A percentile compares a stretch with the other conserved stretches of the same genome.
Conservation (phyloP, 1,140 invertebrate genomes). For the Mamestra configurata region DNA sequence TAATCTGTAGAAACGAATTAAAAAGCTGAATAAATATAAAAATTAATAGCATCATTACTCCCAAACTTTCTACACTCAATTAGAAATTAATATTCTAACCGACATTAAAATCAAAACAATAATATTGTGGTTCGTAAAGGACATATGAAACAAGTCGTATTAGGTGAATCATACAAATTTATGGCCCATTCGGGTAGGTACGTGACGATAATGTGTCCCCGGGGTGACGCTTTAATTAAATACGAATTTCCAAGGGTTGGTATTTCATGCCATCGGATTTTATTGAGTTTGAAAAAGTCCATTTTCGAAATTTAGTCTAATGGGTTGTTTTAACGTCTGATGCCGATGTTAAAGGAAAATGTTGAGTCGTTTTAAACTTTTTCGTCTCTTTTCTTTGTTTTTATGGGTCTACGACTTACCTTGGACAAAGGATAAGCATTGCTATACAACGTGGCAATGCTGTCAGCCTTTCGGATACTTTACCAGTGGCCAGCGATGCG, state of each 20-base stretch:
- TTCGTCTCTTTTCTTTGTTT: neutral
- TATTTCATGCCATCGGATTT: constrained; percentile 37
- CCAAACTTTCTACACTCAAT: constrained; percentile 8
- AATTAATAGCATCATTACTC: neutral
- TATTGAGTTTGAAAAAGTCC: constrained; percentile 47
- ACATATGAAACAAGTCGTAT: constrained; percentile 35
- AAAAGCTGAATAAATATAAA: neutral
- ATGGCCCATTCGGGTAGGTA: constrained; percentile 28
- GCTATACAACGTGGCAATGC: no score
- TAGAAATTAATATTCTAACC: constrained; percentile 25
- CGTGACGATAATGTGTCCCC: constrained; percentile 45
- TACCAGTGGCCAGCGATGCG: no score
- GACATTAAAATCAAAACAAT: constrained; percentile 45
- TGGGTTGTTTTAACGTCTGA: constrained; percentile 25
- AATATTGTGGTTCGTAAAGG: constrained; percentile 8
- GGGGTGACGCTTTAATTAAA: constrained; percentile 48
- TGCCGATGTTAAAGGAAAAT: neutral
- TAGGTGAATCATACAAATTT: constrained; percentile 52
- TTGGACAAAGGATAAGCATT: no score
- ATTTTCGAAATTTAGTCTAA: constrained; percentile 25
- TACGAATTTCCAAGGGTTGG: constrained; percentile 43
- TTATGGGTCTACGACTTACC: neutral
- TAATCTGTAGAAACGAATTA: no score
- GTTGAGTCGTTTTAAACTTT: neutral
- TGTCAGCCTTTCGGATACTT: no score